phyloP scores from a whole-genome alignment of 1,140 invertebrate species.

The Batillaria attramentaria region DNA sequence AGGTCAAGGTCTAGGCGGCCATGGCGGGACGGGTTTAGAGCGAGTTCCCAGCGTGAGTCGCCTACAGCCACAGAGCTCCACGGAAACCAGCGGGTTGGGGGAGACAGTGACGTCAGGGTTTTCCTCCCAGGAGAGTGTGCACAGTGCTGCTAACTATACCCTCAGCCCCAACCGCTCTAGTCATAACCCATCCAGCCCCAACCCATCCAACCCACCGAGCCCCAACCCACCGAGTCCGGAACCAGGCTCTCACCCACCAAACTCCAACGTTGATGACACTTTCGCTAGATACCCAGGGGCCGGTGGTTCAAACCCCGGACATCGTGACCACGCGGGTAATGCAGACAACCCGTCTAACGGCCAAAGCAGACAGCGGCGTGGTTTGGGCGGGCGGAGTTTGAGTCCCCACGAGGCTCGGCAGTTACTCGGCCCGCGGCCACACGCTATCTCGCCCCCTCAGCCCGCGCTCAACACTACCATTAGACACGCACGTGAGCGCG shows the following conservation, averaged over 20 bases:
- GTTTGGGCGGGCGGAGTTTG: not conserved
- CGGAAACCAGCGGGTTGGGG: conserved; percentile 66
- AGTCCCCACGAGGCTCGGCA: conserved; percentile 14
- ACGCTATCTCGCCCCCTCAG: too few relatives aligned
- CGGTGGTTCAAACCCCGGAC: not conserved
- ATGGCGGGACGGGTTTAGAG: conserved; percentile 34
- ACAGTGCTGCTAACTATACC: conserved; percentile 39
- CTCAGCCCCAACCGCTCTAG: too few relatives aligned
- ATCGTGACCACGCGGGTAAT: not conserved
- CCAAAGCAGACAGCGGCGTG: not conserved
- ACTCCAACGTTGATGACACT: not conserved
- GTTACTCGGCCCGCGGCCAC: too few relatives aligned
- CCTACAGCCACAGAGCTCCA: conserved; percentile 65
- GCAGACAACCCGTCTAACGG: too few relatives aligned
- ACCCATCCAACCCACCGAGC: conserved; percentile 6
- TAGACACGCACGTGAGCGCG: too few relatives aligned
- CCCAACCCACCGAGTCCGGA: conserved; percentile 19
- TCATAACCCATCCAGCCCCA: not conserved
- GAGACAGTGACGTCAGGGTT: conserved; percentile 65
- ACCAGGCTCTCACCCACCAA: not conserved
- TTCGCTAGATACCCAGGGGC: not conserved
- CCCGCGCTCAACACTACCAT: too few relatives aligned
- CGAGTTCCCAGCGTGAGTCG: conserved; percentile 53
- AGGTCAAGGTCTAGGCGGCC: not conserved
- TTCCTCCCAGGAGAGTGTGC: conserved; percentile 64